Base-by-base conservation (phyloP, 2,113 vertebrate species). In the Toxostoma redivivum region DNA sequence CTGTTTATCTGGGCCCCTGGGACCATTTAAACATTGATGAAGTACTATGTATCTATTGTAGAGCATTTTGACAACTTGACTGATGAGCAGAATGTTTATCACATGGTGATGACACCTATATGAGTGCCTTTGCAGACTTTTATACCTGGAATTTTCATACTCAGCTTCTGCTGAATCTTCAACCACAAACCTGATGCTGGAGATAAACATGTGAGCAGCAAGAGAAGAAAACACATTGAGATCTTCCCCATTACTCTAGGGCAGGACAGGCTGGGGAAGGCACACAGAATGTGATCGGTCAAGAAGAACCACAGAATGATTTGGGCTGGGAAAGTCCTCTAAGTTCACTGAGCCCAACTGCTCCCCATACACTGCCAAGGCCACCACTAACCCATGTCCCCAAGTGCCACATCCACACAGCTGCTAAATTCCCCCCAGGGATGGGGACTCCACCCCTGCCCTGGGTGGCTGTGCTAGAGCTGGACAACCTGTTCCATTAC, bases 391-490 rank as follows among this genome's bases (percentile, higher is more conserved):
- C 19, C 48, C 51, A 23, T 2, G 67, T 50, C 51, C 60, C 31
- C 38, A 44, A 3, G 23, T 21, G 33, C 23, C 51, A 50, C 33
- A 15, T 10, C 50, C 19, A 15, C 50, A 50, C 0, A 0, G 15
- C 27, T 35, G 22, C 10, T 33, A 7, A 31, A 25, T 12, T 42
- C 4, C 12, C 50, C 5, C 10, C 44, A n/a, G 15, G 11, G 27
- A 44, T 2, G 23, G 27, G 23, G 19, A 45, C 51, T 33, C 10
- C 58, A 50, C 5, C 25, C 0, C 45, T n/a, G n/a, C 37, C 51
- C 31, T 27, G 35, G 35, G 31, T 19, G 50, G 35, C 47, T 54
- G 24, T 25, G 48, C 66, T 44, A 88, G 19, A 7, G 51, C 27
- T 65, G 27, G 33, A 22, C 17, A 64, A 76, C 18, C 2, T 9